Percentiles rank a stretch among this genome's conserved stretches.
Conservation (phyloP, 1,140 invertebrate genomes). For the Melipona quadrifasciata region DNA sequence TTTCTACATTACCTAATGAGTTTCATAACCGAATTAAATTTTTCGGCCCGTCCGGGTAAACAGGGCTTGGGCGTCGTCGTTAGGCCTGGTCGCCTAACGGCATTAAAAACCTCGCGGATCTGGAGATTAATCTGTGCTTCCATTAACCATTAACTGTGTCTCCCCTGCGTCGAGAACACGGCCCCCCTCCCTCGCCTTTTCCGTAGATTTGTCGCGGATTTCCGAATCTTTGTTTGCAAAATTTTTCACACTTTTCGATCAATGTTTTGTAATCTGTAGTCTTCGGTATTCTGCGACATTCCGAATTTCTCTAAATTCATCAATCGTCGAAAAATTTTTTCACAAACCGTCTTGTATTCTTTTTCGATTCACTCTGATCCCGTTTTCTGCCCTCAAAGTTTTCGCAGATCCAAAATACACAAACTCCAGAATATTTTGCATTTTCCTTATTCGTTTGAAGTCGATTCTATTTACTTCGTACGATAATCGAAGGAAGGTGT, state of each 20-base stretch:
- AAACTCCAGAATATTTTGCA: neutral
- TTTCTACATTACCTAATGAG: constrained; percentile 77
- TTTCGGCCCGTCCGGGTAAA: constrained; percentile 60
- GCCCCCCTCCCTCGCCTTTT: neutral
- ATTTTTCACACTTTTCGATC: no score
- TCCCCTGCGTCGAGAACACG: neutral
- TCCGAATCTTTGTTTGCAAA: no score
- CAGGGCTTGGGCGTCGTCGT: constrained; percentile 63
- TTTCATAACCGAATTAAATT: constrained; percentile 78
- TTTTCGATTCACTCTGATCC: no score
- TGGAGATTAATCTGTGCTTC: constrained; percentile 71
- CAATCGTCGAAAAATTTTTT: no score
- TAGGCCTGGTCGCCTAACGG: constrained; percentile 42
- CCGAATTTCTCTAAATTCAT: no score
- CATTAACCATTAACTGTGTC: constrained; percentile 59
- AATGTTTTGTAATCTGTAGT: no score
- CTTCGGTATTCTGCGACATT: no score
- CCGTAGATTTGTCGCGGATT: neutral
- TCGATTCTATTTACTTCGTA: neutral
- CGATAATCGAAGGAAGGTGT: neutral
- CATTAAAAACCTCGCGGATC: constrained; percentile 63
- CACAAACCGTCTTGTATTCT: no score
- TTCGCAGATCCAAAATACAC: fast-evolving
- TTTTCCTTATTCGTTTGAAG: neutral
- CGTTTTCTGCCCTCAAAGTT: neutral